These are phyloP conservation scores for Pheosia tremula DNA, from an alignment of 2,888 invertebrate genomes.

Conservation along the genomic window DNA sequence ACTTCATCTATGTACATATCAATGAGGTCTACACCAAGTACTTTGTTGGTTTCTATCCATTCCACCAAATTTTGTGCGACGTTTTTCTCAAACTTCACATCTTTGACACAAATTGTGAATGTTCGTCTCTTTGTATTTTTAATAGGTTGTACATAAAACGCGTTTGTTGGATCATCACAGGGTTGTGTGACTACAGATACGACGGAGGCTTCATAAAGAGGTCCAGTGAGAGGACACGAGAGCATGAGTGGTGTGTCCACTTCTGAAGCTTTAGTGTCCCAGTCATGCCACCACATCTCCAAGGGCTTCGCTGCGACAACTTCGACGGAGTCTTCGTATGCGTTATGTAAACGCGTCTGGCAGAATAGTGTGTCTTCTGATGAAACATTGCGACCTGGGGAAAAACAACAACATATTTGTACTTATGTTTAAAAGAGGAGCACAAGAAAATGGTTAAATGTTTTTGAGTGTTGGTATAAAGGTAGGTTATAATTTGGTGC, in stretches of 20 bases:
- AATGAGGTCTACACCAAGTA: conserved; percentile 87
- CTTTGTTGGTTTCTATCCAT: conserved; percentile 88
- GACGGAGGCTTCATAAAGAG: conserved; percentile 60
- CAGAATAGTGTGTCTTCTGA: conserved; percentile 77
- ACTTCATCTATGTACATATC: conserved; percentile 87
- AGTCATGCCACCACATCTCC: conserved; percentile 87
- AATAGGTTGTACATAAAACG: conserved; percentile 59
- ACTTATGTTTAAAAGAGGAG: too few relatives aligned
- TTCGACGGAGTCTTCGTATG: conserved; percentile 71
- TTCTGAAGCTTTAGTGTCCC: conserved; percentile 78
- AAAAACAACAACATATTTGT: conserved; percentile 29
- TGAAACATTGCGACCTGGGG: conserved; percentile 70
- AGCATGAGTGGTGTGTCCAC: conserved; percentile 85
- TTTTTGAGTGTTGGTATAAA: too few relatives aligned
- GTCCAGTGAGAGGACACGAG: conserved; percentile 85
- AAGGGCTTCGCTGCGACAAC: conserved; percentile 84
- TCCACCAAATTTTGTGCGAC: conserved; percentile 86
- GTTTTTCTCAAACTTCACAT: conserved; percentile 86
- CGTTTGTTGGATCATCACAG: conserved; percentile 76
- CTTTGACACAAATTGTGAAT: conserved; percentile 90
- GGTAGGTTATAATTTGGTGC: too few relatives aligned
- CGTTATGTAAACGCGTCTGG: conserved; percentile 74
- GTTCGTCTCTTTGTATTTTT: conserved; percentile 53
- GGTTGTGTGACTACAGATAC: conserved; percentile 81
- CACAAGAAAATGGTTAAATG: too few relatives aligned